Percentiles rank a stretch among this genome's conserved stretches.
phyloP scores from a whole-genome alignment of 2,113 vertebrate species.

The Zapornia atra region DNA sequence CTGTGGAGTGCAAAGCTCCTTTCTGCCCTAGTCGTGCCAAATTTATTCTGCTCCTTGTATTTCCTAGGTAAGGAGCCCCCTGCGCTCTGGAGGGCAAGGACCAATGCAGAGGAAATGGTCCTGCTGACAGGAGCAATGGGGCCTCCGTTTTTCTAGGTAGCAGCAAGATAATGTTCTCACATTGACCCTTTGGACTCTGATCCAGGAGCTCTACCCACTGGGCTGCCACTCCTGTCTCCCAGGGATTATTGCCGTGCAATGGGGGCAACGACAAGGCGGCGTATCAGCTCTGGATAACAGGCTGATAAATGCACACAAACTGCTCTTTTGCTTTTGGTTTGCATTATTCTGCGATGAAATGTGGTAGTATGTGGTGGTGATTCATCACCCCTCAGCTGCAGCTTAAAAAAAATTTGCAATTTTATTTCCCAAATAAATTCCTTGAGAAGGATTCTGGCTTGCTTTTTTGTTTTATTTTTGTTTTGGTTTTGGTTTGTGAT shows the following conservation, averaged over 20 bases:
- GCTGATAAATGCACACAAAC: neutral
- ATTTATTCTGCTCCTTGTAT: neutral
- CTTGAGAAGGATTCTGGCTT: neutral
- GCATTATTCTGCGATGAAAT: neutral
- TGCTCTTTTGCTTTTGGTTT: neutral
- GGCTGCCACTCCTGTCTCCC: slow-evolving; percentile 22
- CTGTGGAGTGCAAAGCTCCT: neutral
- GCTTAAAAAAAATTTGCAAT: neutral
- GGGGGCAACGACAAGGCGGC: neutral
- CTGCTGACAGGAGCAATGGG: neutral
- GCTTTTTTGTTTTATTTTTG: too few relatives aligned
- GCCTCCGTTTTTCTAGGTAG: neutral
- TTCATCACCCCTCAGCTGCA: neutral
- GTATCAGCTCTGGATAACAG: neutral
- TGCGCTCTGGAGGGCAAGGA: neutral
- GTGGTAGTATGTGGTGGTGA: neutral
- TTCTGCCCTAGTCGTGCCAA: neutral
- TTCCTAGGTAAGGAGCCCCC: neutral
- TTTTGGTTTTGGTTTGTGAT: too few relatives aligned
- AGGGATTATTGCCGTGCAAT: neutral
- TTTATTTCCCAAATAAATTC: neutral
- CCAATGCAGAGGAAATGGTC: neutral
- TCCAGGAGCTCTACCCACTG: neutral
- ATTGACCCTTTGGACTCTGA: slow-evolving; percentile 22
- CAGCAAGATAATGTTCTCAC: neutral